Base-by-base conservation (phyloP, 2,888 invertebrate species). In the Gibbula magus region DNA sequence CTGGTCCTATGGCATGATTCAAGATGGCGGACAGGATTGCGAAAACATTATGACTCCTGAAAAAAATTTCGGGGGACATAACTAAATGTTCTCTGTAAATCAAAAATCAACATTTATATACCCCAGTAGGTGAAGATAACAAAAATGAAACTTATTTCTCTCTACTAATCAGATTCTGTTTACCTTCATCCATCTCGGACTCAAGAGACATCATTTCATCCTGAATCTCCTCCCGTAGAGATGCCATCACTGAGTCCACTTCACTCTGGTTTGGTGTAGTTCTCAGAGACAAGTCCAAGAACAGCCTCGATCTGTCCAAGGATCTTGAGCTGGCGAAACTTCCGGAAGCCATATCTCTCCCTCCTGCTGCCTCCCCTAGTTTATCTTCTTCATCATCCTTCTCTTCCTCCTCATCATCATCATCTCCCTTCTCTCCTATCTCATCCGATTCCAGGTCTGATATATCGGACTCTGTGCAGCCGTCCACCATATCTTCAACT, bases 111-210 rank as follows among this genome's bases (percentile, higher is more conserved):
- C n/a, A n/a, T n/a, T n/a, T n/a, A n/a, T n/a, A n/a, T n/a, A n/a
- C n/a, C n/a, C n/a, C n/a, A n/a, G n/a, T n/a, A n/a, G n/a, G n/a
- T n/a, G n/a, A n/a, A n/a, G n/a, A n/a, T n/a, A n/a, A n/a, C n/a
- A n/a, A n/a, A n/a, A n/a, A n/a, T n/a, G n/a, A n/a, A n/a, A n/a
- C n/a, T n/a, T n/a, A n/a, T n/a, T n/a, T n/a, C n/a, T n/a, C n/a
- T n/a, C n/a, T n/a, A n/a, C n/a, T n/a, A n/a, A n/a, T 35, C 35
- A 35, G 35, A 35, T 35, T 35, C 8, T 35, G n/a, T n/a, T 74
- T 80, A 87, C 88, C 88, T 35, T 86, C 86, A 77, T 88, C 86
- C 20, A 85, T 84, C 79, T 87, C 86, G 39, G 85, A 82, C 79
- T 88, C 87, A 25, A 88, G 77, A 22, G 83, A 85, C 35, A 81